phyloP scores from a whole-genome alignment of 2,888 invertebrate genomes.

The Orthonevra nobilis region DNA sequence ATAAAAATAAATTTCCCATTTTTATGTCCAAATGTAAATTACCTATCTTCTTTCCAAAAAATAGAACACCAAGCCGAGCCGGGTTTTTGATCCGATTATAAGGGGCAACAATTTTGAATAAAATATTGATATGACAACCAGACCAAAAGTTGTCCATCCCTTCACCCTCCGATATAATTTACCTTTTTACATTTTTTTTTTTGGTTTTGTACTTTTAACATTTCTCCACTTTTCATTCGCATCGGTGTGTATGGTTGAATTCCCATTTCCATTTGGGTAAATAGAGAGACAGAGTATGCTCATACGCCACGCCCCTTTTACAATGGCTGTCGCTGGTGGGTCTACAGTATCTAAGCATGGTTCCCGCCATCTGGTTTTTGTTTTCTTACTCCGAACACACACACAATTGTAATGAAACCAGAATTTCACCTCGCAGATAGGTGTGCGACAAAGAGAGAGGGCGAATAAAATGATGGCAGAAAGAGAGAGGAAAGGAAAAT shows the following conservation, averaged over 20 bases:
- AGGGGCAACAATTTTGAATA: constrained; percentile 52
- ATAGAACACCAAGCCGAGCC: neutral
- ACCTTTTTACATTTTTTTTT: too few species aligned
- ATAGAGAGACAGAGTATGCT: constrained; percentile 34
- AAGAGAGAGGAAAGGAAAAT: neutral
- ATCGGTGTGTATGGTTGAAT: neutral
- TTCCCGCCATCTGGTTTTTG: constrained; percentile 29
- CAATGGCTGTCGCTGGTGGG: constrained; percentile 66
- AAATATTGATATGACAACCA: constrained; percentile 55
- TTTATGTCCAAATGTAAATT: constrained; percentile 67
- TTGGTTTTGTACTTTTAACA: neutral
- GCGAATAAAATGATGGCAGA: too few species aligned
- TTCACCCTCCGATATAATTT: too few species aligned
- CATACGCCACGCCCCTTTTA: constrained; percentile 59
- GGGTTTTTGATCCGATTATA: constrained; percentile 55
- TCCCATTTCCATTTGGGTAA: constrained; percentile 18
- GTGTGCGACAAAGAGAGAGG: neutral
- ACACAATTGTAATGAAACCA: constrained; percentile 11
- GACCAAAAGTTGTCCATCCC: constrained; percentile 32
- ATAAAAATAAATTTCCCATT: constrained; percentile 68
- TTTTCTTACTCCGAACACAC: constrained; percentile 15
- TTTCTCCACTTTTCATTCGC: constrained; percentile 10
- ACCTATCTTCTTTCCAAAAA: neutral
- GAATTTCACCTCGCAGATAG: neutral
- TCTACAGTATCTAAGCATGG: constrained; percentile 7